Conservation (phyloP, 2,888 invertebrate genomes). For the Drosophila helvetica region DNA sequence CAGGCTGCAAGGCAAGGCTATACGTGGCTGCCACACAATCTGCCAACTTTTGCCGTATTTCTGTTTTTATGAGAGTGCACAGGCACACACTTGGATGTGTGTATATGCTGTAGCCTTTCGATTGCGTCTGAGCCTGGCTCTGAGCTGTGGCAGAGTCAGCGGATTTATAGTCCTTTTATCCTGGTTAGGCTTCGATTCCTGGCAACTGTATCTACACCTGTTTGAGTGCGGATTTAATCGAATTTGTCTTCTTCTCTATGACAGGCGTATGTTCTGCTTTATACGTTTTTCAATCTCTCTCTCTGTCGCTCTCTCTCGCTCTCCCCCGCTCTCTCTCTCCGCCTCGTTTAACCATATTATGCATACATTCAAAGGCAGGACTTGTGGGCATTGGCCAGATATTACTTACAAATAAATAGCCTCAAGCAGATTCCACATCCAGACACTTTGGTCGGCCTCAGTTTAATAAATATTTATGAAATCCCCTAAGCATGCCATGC, state of each 20-base stretch:
- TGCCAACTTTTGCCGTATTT: conserved; percentile 19
- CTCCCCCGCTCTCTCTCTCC: not conserved
- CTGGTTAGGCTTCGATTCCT: conserved; percentile 11
- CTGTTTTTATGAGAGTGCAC: conserved; percentile 28
- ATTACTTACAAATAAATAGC: conserved; percentile 45
- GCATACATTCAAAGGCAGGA: conserved; percentile 10
- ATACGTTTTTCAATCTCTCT: conserved; percentile 3
- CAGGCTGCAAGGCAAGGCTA: conserved; percentile 8
- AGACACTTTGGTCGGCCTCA: conserved; percentile 44
- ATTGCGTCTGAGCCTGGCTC: conserved; percentile 35
- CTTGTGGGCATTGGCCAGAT: conserved; percentile 23
- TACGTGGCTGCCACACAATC: not conserved
- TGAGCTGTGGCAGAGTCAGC: conserved; percentile 34
- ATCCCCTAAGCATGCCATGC: conserved; percentile 18
- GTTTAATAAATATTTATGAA: conserved; percentile 57
- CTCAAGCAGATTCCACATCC: conserved; percentile 23
- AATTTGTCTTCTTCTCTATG: conserved; percentile 13
- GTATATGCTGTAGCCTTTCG: too few relatives aligned
- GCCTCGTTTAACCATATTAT: conserved; percentile 16
- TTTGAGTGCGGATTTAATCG: conserved; percentile 31
- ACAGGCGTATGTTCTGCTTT: conserved; percentile 16
- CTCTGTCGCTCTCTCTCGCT: not conserved
- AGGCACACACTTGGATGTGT: too few relatives aligned
- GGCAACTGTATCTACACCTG: conserved; percentile 17
- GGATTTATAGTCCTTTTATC: conserved; percentile 41